Base-by-base conservation (phyloP, 92 coral and sea anemone genomes). In the Heteractis magnifica region DNA sequence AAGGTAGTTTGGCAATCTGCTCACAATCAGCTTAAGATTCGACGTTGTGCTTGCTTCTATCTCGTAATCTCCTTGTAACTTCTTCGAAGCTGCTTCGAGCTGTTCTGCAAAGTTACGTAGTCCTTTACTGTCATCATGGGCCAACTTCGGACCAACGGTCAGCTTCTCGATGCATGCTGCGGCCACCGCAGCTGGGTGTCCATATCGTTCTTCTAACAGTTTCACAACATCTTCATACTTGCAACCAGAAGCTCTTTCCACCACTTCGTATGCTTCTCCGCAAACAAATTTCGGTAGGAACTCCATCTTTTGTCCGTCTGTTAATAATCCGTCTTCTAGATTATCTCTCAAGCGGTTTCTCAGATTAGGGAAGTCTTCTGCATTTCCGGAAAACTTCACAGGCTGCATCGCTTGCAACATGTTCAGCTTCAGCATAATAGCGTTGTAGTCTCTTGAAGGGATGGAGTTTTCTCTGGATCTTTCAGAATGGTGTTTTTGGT, bases 371-470 rank as follows among this genome's bases (percentile, higher is more conserved):
- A 80, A 81, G 51, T 85, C 83, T 59, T 52, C 83, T 3, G 90
- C 81, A 23, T 90, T 80, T 14, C 88, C 87, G 44, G 62, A 72
- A 56, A 88, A 85, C 71, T 92, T 86, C 10, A 89, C 84, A 10
- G 92, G 90, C 68, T 86, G 90, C 88, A 91, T 91, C 0, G 88
- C 91, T 84, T 91, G 92, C 21, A 86, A 53, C 86, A 81, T 80
- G 74, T 86, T 88, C 55, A 91, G 48, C 75, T 85, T 91, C 73
- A 88, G 86, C 87, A 65, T 65, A 65, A 65, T 65, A 16, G 72
- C 72, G n/a, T 68, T 79, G 56, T 18, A 80, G 72, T 74, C 85
- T 75, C 81, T 75, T 81, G 55, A 4, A 68, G n/a, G 58, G 49
- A 8, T 68, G 73, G 14, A 23, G 21, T 68, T 49, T 68, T 68